These are phyloP conservation scores for Gephyroberyx darwinii DNA, from an alignment of 2,797 vertebrate genomes.

Conservation along the genomic window DNA sequence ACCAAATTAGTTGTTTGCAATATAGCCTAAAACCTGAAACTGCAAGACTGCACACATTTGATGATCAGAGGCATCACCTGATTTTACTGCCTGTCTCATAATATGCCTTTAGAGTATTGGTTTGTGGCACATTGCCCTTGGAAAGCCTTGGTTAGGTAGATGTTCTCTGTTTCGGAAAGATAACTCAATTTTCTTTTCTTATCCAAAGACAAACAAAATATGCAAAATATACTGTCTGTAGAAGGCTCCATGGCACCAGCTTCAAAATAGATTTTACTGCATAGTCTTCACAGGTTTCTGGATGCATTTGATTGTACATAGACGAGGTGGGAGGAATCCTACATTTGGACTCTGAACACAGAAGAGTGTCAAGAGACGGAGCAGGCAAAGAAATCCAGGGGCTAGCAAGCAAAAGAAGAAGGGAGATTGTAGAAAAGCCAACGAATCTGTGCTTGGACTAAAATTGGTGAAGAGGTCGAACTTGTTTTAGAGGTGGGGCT, in stretches of 20 bases:
- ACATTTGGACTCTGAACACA: slow-evolving; percentile 14
- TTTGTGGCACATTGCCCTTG: not conserved
- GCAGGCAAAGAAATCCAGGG: slow-evolving; percentile 23
- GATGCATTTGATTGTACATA: slow-evolving; percentile 21
- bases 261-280: slow-evolving; percentile 23
- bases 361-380: slow-evolving; percentile 38
- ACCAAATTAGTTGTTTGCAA: slow-evolving; percentile 1
- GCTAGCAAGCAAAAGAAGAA: slow-evolving; percentile 21
- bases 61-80: not conserved
- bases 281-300: slow-evolving; percentile 7
- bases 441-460: not conserved
- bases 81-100: not conserved
- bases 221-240: not conserved
- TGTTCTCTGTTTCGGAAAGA: not conserved
- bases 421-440: not conserved
- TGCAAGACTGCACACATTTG: not conserved
- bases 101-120: not conserved
- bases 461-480: slow-evolving; percentile 34
- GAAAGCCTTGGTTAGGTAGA: not conserved
- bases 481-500: slow-evolving; percentile 36
- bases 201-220: slow-evolving; percentile 1
- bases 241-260: not conserved
- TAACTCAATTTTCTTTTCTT: not conserved
- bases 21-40: not conserved
- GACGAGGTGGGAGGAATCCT: slow-evolving; percentile 26